Conservation (phyloP, 2,797 vertebrate genomes). For the Artibeus jamaicensis region DNA sequence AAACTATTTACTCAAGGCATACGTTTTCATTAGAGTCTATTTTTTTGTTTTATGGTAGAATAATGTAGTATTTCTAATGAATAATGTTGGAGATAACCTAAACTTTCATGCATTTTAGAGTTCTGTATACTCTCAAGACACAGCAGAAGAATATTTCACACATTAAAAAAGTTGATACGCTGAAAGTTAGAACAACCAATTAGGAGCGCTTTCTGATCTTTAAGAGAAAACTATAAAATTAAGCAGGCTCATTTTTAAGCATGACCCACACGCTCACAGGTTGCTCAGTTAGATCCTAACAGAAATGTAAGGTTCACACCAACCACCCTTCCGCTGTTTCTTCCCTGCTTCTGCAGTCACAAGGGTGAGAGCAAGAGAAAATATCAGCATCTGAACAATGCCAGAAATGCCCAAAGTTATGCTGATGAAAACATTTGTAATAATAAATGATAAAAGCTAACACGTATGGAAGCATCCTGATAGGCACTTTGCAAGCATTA, state of each 20-base stretch:
- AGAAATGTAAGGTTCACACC: not conserved
- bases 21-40: not conserved
- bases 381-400: not conserved
- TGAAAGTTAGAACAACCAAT: constrained; percentile 53
- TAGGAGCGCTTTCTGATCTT: constrained; percentile 68
- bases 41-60: not conserved
- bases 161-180: constrained; percentile 32
- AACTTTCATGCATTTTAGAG: not conserved
- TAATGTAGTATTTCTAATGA: not conserved
- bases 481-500: not conserved
- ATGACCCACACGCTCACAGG: too few relatives aligned
- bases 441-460: not conserved
- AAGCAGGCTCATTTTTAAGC: not conserved
- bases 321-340: not conserved
- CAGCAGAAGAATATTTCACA: not conserved
- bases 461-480: too few relatives aligned
- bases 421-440: not conserved
- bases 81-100: not conserved
- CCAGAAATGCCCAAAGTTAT: not conserved
- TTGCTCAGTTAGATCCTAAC: not conserved
- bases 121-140: not conserved
- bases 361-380: not conserved
- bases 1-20: not conserved
- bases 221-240: constrained; percentile 62
- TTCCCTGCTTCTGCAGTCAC: not conserved